Percentiles rank a stretch among this genome's conserved stretches.
Evolutionary conservation across 2,888 invertebrate species (phyloP).

Genomic region (Hemicrepidius hirtus): DNA sequence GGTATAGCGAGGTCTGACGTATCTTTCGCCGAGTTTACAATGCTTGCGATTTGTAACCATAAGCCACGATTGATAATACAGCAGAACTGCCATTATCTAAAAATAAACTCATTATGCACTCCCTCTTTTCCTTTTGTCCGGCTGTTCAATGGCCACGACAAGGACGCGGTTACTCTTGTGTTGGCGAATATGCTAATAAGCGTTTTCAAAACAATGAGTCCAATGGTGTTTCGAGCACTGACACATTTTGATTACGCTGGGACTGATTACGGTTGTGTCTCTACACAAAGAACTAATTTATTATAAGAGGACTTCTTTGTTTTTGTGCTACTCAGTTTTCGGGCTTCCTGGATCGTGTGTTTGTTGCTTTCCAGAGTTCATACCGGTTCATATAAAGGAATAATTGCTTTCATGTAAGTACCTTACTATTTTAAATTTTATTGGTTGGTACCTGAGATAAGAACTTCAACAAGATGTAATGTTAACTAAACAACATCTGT

Average conservation of each 20-base stretch:
- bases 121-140: constrained; percentile 33
- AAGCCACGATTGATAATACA: constrained; percentile 37
- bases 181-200: constrained; percentile 32
- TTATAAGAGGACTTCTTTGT: constrained; percentile 25
- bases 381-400: too few species aligned
- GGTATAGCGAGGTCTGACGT: constrained; percentile 27
- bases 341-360: constrained; percentile 1
- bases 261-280: constrained; percentile 38
- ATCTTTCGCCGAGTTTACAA: constrained; percentile 20
- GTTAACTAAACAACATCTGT: too few species aligned
- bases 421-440: too few species aligned
- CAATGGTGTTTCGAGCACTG: constrained; percentile 38
- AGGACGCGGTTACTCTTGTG: constrained; percentile 48
- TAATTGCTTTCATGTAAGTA: too few species aligned
- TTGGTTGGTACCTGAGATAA: too few species aligned
- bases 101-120: constrained; percentile 43
- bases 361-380: neutral
- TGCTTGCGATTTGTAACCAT: constrained; percentile 40
- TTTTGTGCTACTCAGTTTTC: constrained; percentile 15
- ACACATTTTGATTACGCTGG: constrained; percentile 47
- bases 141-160: constrained; percentile 42
- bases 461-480: too few species aligned
- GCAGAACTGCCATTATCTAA: constrained; percentile 40
- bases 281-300: constrained; percentile 32
- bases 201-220: constrained; percentile 49